A percentile compares a stretch with the other conserved stretches of the same genome.
These are phyloP conservation scores for Sinelater perroti DNA, from an alignment of 2,888 invertebrate genomes.

Conservation along the genomic window DNA sequence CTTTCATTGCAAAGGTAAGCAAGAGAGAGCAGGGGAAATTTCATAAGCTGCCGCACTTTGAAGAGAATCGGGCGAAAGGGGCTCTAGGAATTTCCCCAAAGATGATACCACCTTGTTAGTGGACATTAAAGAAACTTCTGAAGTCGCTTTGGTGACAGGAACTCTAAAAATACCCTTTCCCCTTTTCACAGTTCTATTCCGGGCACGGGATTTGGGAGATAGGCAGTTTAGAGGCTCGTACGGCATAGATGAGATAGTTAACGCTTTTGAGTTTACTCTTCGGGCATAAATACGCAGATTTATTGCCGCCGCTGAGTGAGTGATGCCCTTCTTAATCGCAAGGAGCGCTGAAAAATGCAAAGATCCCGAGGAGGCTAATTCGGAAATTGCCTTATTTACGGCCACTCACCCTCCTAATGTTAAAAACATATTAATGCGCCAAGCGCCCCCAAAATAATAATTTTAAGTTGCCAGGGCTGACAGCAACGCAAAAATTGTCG, in stretches of 20 bases:
- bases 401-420: too few relatives aligned
- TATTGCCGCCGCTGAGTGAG: constrained; percentile 19
- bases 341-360: constrained; percentile 8
- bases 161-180: constrained; percentile 38
- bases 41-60: constrained; percentile 22
- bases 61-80: constrained; percentile 28
- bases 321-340: constrained; percentile 18
- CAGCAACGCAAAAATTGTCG: too few relatives aligned
- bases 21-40: constrained; percentile 23
- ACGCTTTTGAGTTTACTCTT: constrained; percentile 22
- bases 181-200: constrained; percentile 36
- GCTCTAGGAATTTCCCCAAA: constrained; percentile 32
- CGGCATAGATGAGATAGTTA: constrained; percentile 29
- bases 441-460: too few relatives aligned
- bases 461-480: too few relatives aligned
- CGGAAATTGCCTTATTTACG: neutral
- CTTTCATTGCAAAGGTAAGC: constrained; percentile 26
- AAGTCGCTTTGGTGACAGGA: constrained; percentile 37
- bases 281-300: constrained; percentile 28
- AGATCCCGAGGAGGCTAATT: neutral
- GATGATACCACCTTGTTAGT: constrained; percentile 43
- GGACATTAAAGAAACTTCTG: constrained; percentile 41
- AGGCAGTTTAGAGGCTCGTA: constrained; percentile 33
- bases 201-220: constrained; percentile 28
- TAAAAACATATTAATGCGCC: too few relatives aligned